Base-by-base conservation (phyloP, 2,888 invertebrate species). In the Eueremaeus valkanovi region DNA sequence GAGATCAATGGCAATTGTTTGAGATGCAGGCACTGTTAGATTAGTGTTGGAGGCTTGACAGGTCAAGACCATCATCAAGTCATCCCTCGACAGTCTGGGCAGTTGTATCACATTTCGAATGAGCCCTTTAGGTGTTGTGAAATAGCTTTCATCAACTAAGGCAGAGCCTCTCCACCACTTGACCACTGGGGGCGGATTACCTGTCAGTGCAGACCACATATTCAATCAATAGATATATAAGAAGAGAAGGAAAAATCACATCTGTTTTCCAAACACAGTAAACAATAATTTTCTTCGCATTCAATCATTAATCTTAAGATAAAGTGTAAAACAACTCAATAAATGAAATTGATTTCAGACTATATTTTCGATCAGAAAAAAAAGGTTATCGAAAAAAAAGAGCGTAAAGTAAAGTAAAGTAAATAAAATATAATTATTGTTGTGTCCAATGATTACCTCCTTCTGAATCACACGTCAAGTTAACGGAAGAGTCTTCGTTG, bases 401-500 rank as follows among this genome's bases (percentile, higher is more conserved):
- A 45, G 16, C 9, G 16, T 45, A 45, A 45, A 45, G 18, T 18
- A 45, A 45, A 45, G 16, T 3, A 45, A 24, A 27, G 6, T 6
- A 55, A 27, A 55, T 55, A 16, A 55, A 55, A 55, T 8, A 2
- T 27, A 55, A 40, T 68, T 68, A 55, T 24, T 2, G 55, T 27
- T 55, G 55, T 24, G 3, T 21, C 49, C n/a, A 49, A 49, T 70
- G 33, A 79, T 79, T 79, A 82, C 82, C 82, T 79, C 82, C 81
- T 75, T 78, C 79, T 40, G 82, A 80, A 75, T 79, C 81, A 77
- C 83, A 83, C 49, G 80, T 80, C 21, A 82, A 78, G 70, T 80
- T 81, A 29, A 81, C 80, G 70, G 80, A 80, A 29, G 82, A 81
- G 31, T 81, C 81, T 79, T 82, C 82, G 31, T 80, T 77, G 73